phyloP scores from a whole-genome alignment of 2,888 invertebrate species.

The Anagyrus pseudococci region DNA sequence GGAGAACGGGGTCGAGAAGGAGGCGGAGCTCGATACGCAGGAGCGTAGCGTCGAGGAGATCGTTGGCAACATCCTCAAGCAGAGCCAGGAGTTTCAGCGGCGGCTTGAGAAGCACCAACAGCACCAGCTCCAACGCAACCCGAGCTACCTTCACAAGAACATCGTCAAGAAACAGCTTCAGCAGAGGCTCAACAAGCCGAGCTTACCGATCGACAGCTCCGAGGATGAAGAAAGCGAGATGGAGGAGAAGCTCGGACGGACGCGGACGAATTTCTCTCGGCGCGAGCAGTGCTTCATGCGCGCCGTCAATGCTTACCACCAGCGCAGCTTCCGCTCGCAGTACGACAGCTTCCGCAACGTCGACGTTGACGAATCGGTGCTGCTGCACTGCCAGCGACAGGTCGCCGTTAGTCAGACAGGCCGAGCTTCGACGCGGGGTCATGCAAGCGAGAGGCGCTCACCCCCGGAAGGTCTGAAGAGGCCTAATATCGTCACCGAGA shows the following conservation, averaged over 20 bases:
- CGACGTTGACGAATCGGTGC: constrained; percentile 12
- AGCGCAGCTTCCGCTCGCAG: constrained; percentile 46
- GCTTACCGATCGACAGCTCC: constrained; percentile 50
- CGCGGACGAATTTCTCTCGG: constrained; percentile 40
- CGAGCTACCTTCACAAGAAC: constrained; percentile 65
- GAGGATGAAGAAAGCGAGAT: constrained; percentile 31
- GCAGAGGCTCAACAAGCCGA: constrained; percentile 1
- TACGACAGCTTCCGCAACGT: constrained; percentile 53
- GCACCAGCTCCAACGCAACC: constrained; percentile 65
- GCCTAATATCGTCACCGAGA: constrained; percentile 53
- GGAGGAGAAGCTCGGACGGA: constrained; percentile 20
- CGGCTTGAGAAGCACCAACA: constrained; percentile 77
- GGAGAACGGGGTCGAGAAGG: constrained; percentile 56
- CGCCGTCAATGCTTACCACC: constrained; percentile 54
- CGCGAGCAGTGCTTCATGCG: constrained; percentile 51
- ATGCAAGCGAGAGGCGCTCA: constrained; percentile 22
- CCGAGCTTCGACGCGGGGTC: neutral
- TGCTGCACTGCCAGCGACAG: constrained; percentile 1
- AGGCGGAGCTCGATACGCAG: constrained; percentile 4
- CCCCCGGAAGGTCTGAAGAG: constrained; percentile 45
- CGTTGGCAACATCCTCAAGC: constrained; percentile 82
- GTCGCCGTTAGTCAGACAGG: constrained; percentile 5
- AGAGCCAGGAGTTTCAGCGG: constrained; percentile 82
- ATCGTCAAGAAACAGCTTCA: constrained; percentile 48
- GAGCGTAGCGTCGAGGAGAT: constrained; percentile 75